A percentile compares a stretch with the other conserved stretches of the same genome.
Conservation (phyloP, 1,140 invertebrate species). For the Amphibalanus amphitrite region DNA sequence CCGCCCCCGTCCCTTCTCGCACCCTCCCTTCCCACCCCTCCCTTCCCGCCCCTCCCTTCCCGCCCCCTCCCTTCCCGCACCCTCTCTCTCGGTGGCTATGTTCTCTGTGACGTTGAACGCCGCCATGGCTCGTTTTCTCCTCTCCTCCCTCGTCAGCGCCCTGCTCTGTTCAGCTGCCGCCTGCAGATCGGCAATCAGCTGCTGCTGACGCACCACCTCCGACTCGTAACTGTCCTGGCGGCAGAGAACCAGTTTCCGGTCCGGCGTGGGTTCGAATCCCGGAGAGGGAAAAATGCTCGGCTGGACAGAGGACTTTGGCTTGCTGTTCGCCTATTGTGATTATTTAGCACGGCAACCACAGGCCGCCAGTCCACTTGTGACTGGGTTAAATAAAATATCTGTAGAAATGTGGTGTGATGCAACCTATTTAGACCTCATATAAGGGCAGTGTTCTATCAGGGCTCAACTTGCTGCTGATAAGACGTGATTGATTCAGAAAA, state of each 20-base stretch:
- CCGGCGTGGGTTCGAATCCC: too few species aligned
- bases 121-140: conserved; percentile 27
- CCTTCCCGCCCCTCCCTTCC: conserved; percentile 9
- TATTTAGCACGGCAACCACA: too few species aligned
- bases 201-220: conserved; percentile 24
- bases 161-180: conserved; percentile 26
- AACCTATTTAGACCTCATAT: too few species aligned
- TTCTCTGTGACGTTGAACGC: conserved; percentile 29
- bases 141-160: conserved; percentile 27
- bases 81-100: conserved; percentile 27
- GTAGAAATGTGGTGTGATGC: too few species aligned
- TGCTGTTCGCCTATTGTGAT: too few species aligned
- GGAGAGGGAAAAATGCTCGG: too few species aligned
- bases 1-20: conserved; percentile 10
- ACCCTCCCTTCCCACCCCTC: conserved; percentile 19
- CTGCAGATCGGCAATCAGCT: conserved; percentile 26
- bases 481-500: too few species aligned
- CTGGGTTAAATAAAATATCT: too few species aligned
- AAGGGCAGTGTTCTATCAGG: too few species aligned
- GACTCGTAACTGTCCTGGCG: conserved; percentile 27
- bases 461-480: too few species aligned
- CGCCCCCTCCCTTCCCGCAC: conserved; percentile 13
- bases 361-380: too few species aligned
- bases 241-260: conserved; percentile 5
- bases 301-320: too few species aligned